Evolutionary conservation across 1,140 invertebrate genomes (phyloP), one percentile per base, ranked within the genome.

Genomic region (Drosophila aff.): DNA sequence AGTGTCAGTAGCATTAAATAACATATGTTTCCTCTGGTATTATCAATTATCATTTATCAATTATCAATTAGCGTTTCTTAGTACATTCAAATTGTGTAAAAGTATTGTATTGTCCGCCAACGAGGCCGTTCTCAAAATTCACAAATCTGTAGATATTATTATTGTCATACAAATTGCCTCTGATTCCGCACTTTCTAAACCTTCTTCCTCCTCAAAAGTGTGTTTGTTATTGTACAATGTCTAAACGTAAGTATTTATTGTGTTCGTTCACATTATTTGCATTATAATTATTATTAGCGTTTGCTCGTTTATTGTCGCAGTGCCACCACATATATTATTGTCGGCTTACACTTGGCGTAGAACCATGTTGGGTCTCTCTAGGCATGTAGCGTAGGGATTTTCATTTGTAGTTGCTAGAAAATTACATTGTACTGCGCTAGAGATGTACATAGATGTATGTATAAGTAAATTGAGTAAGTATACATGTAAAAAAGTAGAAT

Each of bases 1-100:
- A 85, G 66, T 90, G 84, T 85, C 75, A 90, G 66, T 90, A 89
- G 85, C 81, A 85, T 81, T 89, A 81, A 89, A 89, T 84, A 85
- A 89, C 74, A 69, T 90, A 57, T 57, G 53, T 55, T 40, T 49
- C 8, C 2, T 49, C 23, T 47, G 23, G 47, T 49, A n/a, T n/a
- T 47, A 13, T 46, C 44, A 46, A 13, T 52, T 52, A 31, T 38
- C 44, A 23, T 16, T 55, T 55, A 38, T 36, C 11, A 44, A 44
- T 44, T 44, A 44, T 44, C 47, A 26, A 23, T 57, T 57, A 38
- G 21, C 33, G n/a, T 33, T 52, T 33, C 21, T 82, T 90, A 78
- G 61, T 84, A 81, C 81, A 89, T 90, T 89, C 67, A 79, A 84
- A 79, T 81, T 85, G 69, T 76, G 73, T 90, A 85, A 82, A 89